phyloP scores from a whole-genome alignment of 1,140 invertebrate genomes.

The Drosophila dunni region DNA sequence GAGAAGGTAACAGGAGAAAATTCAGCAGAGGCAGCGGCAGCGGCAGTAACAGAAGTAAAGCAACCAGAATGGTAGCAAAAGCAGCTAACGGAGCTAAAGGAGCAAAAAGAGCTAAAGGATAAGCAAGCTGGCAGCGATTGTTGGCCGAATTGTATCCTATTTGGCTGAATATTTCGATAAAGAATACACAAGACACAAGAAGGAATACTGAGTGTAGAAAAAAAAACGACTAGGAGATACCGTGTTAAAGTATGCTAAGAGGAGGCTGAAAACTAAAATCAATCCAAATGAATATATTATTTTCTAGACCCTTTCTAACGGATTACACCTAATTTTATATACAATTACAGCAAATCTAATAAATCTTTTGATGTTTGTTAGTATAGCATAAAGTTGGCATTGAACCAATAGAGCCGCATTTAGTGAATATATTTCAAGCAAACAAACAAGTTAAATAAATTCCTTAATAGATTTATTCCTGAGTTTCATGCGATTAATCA shows the following conservation, averaged over 20 bases:
- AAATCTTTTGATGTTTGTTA: too few relatives aligned
- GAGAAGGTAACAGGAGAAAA: conserved; percentile 11
- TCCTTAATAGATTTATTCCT: neutral
- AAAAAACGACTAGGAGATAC: neutral
- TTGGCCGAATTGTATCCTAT: conserved; percentile 52
- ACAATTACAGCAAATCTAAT: too few relatives aligned
- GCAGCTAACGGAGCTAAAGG: neutral
- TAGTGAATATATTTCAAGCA: neutral
- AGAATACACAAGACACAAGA: neutral
- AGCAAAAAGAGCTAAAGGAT: conserved; percentile 5
- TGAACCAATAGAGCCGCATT: too few relatives aligned
- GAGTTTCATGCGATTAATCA: too few relatives aligned
- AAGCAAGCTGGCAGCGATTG: conserved; percentile 42
- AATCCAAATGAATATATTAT: too few relatives aligned
- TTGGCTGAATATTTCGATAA: conserved; percentile 23
- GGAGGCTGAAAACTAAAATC: too few relatives aligned
- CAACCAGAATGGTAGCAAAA: conserved; percentile 5
- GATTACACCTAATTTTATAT: too few relatives aligned
- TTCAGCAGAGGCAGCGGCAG: conserved; percentile 12
- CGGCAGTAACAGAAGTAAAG: conserved; percentile 5
- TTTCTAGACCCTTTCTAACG: too few relatives aligned
- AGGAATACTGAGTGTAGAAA: neutral
- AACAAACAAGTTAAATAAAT: neutral
- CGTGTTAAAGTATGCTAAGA: neutral
- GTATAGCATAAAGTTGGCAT: too few relatives aligned